Evolutionary conservation across 2,888 invertebrate species (phyloP).

Genomic region (Eupeodes latifasciatus): DNA sequence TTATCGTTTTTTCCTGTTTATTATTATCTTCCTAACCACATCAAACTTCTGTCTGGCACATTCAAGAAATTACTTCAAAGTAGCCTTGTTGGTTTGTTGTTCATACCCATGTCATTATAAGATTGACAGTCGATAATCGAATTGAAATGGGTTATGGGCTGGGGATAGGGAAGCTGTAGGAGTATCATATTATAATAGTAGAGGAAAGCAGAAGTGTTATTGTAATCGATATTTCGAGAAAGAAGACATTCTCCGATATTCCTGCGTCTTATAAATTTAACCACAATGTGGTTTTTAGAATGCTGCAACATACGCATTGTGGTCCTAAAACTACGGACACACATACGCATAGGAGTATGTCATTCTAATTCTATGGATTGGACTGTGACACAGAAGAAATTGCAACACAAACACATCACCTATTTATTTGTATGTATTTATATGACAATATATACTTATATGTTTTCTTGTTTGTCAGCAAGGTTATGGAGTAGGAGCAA

Average conservation of each 20-base stretch:
- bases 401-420: not conserved
- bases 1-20: constrained; percentile 3
- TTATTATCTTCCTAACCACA: not conserved
- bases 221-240: constrained; percentile 48
- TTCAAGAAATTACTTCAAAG: constrained; percentile 14
- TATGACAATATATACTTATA: not conserved
- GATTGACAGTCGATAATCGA: constrained; percentile 38
- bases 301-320: constrained; percentile 25
- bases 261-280: not conserved
- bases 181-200: too few relatives aligned
- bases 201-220: not conserved
- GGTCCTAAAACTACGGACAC: constrained; percentile 4
- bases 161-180: not conserved
- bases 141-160: not conserved
- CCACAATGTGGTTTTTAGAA: constrained; percentile 1
- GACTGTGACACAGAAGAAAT: constrained; percentile 13
- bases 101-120: constrained; percentile 26
- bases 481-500: not conserved
- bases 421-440: constrained; percentile 13
- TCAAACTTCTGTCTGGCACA: not conserved
- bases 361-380: too few relatives aligned
- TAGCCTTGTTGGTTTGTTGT: constrained; percentile 1
- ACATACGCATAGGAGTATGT: not conserved
- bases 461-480: constrained; percentile 45
- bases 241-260: constrained; percentile 27